Base-by-base conservation (phyloP, 2,888 invertebrate species). In the Cephus pulcher region DNA sequence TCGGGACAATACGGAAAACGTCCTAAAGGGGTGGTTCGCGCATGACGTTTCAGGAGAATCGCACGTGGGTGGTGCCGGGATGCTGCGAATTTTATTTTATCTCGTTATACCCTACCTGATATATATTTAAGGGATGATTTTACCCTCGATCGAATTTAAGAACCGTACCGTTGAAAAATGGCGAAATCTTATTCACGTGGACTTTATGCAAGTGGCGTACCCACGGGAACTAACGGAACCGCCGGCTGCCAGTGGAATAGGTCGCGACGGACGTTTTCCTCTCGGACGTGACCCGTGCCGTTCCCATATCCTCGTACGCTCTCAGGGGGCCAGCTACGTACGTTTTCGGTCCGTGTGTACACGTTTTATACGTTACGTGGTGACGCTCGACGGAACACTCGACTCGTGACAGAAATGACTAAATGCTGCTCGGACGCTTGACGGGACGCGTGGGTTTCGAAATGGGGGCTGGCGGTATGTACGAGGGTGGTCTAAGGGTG, bases 351-450 rank as follows among this genome's bases (percentile, higher is more conserved):
- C n/a, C 30, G 12, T 37, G 74, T 69, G 34, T 79, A 79, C 77
- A 56, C 82, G 84, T 79, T 85, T 83, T 81, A 83, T 81, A 81
- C 81, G 88, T 84, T 84, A 85, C 86, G 83, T 81, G 83, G 56
- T 84, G 83, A 84, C 86, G 83, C 84, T 86, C 80, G 79, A 82
- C 85, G 87, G 84, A 86, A 84, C 86, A 84, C 84, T 84, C 86
- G 89, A 88, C 90, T 91, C 91, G 91, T 91, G 91, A 91, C 91
- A 90, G 91, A 91, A 91, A 91, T 91, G 87, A 87, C 89, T 89
- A 91, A 91, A 89, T 88, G 90, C 85, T 73, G 79, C 56, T 83
- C 84, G 77, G 83, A 71, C 80, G 79, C 81, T 81, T 80, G 84
- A 56, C 56, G 23, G 23, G 56, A 56, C 23, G 56, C 56, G 23